Evolutionary conservation across 1,140 invertebrate genomes (phyloP).

Genomic region (Ladona fulva): DNA sequence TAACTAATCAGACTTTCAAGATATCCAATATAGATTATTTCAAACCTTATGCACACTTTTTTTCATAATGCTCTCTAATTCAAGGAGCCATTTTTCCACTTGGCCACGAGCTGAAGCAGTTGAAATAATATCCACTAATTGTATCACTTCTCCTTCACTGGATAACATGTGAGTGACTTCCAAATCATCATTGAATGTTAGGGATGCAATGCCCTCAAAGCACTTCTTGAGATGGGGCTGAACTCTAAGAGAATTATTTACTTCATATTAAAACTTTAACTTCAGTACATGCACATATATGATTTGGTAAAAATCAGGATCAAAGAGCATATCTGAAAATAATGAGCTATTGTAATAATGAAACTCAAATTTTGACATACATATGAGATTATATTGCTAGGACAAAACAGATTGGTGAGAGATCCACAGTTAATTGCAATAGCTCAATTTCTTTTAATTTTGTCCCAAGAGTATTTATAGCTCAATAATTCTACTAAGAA

Average conservation of each 20-base stretch:
- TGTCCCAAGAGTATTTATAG: too few relatives aligned
- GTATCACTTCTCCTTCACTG: conserved; percentile 75
- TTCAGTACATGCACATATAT: background rate
- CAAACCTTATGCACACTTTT: conserved; percentile 64
- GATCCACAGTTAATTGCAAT: too few relatives aligned
- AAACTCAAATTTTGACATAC: too few relatives aligned
- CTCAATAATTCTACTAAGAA: too few relatives aligned
- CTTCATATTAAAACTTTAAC: background rate
- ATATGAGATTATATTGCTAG: too few relatives aligned
- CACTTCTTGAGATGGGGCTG: conserved; percentile 97
- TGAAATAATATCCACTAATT: conserved; percentile 68
- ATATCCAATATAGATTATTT: conserved; percentile 33
- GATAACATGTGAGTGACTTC: conserved; percentile 87
- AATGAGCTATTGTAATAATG: too few relatives aligned
- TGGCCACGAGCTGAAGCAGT: conserved; percentile 84
- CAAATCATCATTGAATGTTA: conserved; percentile 77
- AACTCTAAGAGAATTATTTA: conserved; percentile 46
- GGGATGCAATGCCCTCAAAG: conserved; percentile 82
- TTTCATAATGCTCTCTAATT: conserved; percentile 87
- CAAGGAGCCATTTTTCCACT: conserved; percentile 93
- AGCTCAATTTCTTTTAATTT: too few relatives aligned
- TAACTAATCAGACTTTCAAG: conserved; percentile 34
- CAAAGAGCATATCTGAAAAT: too few relatives aligned
- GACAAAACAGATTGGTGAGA: too few relatives aligned
- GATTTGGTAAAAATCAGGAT: too few relatives aligned